Conservation (phyloP, 2,113 vertebrate species). For the Turdus rufiventris region DNA sequence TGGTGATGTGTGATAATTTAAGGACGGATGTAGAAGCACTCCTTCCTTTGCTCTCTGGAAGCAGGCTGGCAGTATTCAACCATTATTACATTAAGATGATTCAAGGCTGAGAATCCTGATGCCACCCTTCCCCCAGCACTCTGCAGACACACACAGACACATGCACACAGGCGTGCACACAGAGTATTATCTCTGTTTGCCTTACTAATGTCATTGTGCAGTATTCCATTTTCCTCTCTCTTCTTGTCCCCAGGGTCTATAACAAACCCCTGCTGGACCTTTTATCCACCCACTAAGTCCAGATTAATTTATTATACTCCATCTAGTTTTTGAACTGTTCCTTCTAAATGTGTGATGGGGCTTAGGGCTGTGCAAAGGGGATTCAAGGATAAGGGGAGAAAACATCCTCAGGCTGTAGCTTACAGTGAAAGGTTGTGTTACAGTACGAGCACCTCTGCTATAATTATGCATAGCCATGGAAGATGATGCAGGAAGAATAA, state of each 20-base stretch:
- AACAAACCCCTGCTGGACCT: slow-evolving; percentile 58
- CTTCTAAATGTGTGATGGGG: slow-evolving; percentile 62
- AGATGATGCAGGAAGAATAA: slow-evolving; percentile 41
- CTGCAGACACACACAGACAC: not conserved
- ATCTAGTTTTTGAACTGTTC: slow-evolving; percentile 64
- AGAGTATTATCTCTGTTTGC: slow-evolving; percentile 32
- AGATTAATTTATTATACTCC: slow-evolving; percentile 71
- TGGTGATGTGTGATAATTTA: not conserved
- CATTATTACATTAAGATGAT: slow-evolving; percentile 10
- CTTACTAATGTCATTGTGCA: slow-evolving; percentile 50
- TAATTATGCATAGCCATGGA: slow-evolving; percentile 57
- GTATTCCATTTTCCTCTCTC: slow-evolving; percentile 53
- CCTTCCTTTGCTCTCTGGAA: slow-evolving; percentile 14
- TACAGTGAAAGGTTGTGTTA: slow-evolving; percentile 49
- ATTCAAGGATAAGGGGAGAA: slow-evolving; percentile 60
- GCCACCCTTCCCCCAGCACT: not conserved
- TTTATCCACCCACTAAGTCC: slow-evolving; percentile 65
- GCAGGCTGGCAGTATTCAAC: not conserved
- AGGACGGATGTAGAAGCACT: slow-evolving; percentile 26
- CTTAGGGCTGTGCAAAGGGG: slow-evolving; percentile 56
- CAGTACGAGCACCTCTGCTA: slow-evolving; percentile 29
- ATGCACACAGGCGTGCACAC: not conserved
- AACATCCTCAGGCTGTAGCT: slow-evolving; percentile 48
- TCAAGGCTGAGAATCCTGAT: slow-evolving; percentile 28
- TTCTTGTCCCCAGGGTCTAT: slow-evolving; percentile 41